phyloP scores from a whole-genome alignment of 2,113 vertebrate genomes.

The Callocephalon fimbriatum region DNA sequence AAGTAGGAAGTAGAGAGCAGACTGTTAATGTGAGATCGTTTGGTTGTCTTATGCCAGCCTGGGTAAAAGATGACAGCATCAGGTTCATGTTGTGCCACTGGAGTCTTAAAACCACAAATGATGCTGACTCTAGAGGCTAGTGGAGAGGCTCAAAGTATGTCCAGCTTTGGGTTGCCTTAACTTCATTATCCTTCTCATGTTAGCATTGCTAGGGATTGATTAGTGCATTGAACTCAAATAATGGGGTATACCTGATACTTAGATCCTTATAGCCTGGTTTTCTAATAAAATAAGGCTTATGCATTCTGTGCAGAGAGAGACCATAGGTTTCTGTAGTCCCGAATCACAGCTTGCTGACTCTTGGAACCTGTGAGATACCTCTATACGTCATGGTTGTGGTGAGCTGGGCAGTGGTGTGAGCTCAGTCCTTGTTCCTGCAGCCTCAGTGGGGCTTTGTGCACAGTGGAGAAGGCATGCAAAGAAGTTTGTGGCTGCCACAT shows the following conservation, averaged over 20 bases:
- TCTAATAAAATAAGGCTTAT: not conserved
- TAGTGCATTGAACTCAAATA: not conserved
- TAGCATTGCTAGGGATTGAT: not conserved
- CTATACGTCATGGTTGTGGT: accelerated
- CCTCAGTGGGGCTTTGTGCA: accelerated
- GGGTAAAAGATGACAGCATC: not conserved
- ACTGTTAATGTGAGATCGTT: accelerated
- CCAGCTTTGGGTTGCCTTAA: not conserved
- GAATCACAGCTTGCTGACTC: not conserved
- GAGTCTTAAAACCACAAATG: not conserved
- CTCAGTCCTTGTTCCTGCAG: not conserved
- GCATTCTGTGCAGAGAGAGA: not conserved
- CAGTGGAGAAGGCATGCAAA: not conserved
- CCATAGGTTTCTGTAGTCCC: not conserved
- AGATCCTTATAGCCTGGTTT: not conserved
- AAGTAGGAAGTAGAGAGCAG: not conserved
- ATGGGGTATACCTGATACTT: not conserved
- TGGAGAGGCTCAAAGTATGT: not conserved
- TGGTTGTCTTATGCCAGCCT: not conserved
- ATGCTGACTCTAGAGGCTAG: not conserved
- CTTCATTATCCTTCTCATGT: not conserved
- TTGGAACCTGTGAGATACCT: accelerated
- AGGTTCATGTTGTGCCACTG: not conserved
- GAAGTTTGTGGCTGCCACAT: not conserved
- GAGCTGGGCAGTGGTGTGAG: not conserved